Conservation (phyloP, 1,140 invertebrate species). For the Drosophila asahinai region DNA sequence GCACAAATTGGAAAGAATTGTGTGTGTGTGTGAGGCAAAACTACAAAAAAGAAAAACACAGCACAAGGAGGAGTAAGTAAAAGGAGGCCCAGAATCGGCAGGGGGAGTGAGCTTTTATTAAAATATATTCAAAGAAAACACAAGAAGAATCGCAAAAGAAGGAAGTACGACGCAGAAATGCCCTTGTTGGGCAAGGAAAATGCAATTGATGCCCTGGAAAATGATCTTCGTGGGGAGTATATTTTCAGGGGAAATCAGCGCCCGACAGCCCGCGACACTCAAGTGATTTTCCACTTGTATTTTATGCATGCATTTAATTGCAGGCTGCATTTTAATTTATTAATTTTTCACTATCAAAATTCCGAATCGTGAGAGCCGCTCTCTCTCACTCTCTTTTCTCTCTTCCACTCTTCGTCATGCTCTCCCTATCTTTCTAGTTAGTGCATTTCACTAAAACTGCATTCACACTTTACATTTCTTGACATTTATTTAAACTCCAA, state of each 20-base stretch:
- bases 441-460: constrained; percentile 55
- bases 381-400: constrained; percentile 1
- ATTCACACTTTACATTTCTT: constrained; percentile 7
- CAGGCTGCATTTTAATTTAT: constrained; percentile 45
- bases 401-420: background rate
- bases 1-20: constrained; percentile 59
- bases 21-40: constrained; percentile 50
- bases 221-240: constrained; percentile 17
- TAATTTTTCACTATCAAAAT: constrained; percentile 62
- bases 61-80: constrained; percentile 20
- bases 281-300: constrained; percentile 24
- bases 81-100: constrained; percentile 42
- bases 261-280: background rate
- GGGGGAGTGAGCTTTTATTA: constrained; percentile 27
- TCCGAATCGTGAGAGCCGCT: constrained; percentile 22
- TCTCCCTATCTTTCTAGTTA: constrained; percentile 4
- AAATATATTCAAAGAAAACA: constrained; percentile 46
- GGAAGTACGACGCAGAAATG: constrained; percentile 68
- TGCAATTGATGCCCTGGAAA: constrained; percentile 41
- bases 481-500: constrained; percentile 12
- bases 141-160: constrained; percentile 45
- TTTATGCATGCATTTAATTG: constrained; percentile 49
- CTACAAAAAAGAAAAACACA: constrained; percentile 50
- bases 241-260: constrained; percentile 27
- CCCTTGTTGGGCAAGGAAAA: constrained; percentile 18